Evolutionary conservation across 2,888 invertebrate species (phyloP).

Genomic region (Onthophagus sagittarius): DNA sequence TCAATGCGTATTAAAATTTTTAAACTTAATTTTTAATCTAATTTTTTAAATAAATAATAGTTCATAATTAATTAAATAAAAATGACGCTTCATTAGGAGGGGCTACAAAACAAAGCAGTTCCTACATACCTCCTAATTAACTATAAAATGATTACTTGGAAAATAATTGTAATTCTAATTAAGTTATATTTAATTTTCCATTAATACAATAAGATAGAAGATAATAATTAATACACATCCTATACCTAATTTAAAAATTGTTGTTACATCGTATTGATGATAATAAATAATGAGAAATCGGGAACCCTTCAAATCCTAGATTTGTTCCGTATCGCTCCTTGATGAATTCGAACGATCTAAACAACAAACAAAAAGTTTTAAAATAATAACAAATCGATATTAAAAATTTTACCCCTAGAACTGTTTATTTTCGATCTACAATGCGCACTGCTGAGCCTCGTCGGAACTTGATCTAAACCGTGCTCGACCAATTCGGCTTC

Average conservation of each 20-base stretch:
- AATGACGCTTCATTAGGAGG: no score
- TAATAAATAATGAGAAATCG: background rate
- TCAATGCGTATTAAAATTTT: no score
- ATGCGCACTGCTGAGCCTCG: constrained; percentile 50
- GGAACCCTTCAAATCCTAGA: constrained; percentile 23
- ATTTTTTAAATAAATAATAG: no score
- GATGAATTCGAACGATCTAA: constrained; percentile 33
- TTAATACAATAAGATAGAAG: background rate
- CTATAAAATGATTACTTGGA: no score
- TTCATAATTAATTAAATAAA: no score
- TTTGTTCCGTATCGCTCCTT: constrained; percentile 32
- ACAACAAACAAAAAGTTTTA: constrained; percentile 14
- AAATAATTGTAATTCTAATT: no score
- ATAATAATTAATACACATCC: background rate
- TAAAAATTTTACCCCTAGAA: constrained; percentile 37
- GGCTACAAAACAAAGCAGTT: no score
- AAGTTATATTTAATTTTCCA: background rate
- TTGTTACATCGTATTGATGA: constrained; percentile 7
- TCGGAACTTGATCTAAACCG: constrained; percentile 63
- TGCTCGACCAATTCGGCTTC: constrained; percentile 51
- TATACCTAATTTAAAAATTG: background rate
- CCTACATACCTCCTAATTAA: no score
- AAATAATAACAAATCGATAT: constrained; percentile 1
- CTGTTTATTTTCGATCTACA: constrained; percentile 41
- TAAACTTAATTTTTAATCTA: no score